These are phyloP conservation scores for Archilochus colubris DNA, from an alignment of 2,113 vertebrate species.

Conservation along the genomic window DNA sequence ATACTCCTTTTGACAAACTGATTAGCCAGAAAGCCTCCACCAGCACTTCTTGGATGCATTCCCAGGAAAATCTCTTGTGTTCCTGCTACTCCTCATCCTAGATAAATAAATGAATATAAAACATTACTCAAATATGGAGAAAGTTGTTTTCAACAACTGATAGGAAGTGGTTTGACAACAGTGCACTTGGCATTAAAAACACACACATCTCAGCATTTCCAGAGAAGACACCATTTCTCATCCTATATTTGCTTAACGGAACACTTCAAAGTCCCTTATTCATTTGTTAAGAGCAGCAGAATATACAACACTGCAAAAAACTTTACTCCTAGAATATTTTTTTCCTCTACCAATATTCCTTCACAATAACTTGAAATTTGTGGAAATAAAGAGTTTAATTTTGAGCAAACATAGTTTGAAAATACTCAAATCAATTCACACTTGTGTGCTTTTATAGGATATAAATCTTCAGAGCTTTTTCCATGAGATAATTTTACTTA, in stretches of 20 bases:
- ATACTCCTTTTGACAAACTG: constrained; percentile 28
- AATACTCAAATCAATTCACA: neutral
- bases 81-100: neutral
- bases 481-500: neutral
- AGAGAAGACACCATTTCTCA: neutral
- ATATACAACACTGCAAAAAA: neutral
- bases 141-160: constrained; percentile 31
- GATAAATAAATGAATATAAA: constrained; percentile 1
- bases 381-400: neutral
- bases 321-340: neutral
- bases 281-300: neutral
- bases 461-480: neutral
- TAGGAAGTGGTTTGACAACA: neutral
- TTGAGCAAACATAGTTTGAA: neutral
- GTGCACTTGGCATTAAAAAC: neutral
- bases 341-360: neutral
- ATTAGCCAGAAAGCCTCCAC: neutral
- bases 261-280: neutral
- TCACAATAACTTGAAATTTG: neutral
- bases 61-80: neutral
- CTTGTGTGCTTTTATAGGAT: neutral
- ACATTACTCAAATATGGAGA: constrained; percentile 20
- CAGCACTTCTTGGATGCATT: neutral
- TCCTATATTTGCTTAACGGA: neutral
- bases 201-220: neutral